Evolutionary conservation across 2,113 vertebrate genomes (phyloP).

Genomic region (Patagioenas fasciata): DNA sequence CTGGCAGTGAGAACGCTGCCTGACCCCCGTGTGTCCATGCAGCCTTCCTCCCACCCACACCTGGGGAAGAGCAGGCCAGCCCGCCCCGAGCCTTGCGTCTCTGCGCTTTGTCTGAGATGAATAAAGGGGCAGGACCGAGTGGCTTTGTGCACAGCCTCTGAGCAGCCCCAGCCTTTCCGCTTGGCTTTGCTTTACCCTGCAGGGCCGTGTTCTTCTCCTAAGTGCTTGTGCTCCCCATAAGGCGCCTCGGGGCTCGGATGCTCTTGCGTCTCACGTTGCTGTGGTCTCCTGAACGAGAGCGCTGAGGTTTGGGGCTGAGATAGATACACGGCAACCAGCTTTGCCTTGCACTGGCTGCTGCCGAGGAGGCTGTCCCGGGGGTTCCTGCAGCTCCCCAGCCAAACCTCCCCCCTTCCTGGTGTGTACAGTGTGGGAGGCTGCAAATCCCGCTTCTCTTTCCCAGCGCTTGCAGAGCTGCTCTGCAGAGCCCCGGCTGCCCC

Average conservation of each 20-base stretch:
- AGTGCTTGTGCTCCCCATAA: background rate
- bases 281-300: background rate
- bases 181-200: background rate
- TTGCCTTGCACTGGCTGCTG: background rate
- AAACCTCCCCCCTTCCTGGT: background rate
- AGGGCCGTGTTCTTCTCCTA: background rate
- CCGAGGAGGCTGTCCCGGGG: background rate
- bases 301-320: accelerated
- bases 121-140: background rate
- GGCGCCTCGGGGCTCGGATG: background rate
- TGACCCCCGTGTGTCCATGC: background rate
- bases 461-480: no score
- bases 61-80: background rate
- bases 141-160: background rate
- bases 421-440: no score
- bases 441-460: no score
- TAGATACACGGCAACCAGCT: accelerated
- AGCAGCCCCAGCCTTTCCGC: background rate
- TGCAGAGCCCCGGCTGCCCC: no score
- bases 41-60: background rate
- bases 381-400: background rate
- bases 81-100: background rate
- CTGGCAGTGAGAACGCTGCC: background rate
- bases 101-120: background rate
- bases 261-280: accelerated